Evolutionary conservation across 2,113 vertebrate species (phyloP).

Genomic region (Lepisosteus oculatus): DNA sequence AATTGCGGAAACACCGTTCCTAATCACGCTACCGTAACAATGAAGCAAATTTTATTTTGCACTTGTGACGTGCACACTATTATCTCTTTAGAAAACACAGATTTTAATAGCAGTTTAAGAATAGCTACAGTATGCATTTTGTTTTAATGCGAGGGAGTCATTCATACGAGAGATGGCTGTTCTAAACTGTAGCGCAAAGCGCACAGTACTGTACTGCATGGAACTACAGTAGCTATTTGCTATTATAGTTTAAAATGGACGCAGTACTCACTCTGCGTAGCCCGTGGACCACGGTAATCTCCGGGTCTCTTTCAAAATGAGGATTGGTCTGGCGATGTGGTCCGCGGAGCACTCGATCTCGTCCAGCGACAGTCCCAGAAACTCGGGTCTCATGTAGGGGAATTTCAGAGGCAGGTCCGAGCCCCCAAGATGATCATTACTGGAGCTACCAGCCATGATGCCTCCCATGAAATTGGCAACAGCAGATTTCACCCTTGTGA

Average conservation of each 20-base stretch:
- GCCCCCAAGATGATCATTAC: slow-evolving; percentile 65
- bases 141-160: no score
- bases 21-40: no score
- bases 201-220: no score
- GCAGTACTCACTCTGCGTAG: slow-evolving; percentile 90
- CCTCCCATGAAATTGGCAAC: slow-evolving; percentile 92
- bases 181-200: no score
- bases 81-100: no score
- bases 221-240: no score
- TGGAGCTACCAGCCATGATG: slow-evolving; percentile 79
- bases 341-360: slow-evolving; percentile 91
- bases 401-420: slow-evolving; percentile 80
- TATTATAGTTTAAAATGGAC: slow-evolving; percentile 36
- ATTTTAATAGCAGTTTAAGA: no score
- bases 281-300: slow-evolving; percentile 89
- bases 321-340: slow-evolving; percentile 86
- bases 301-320: slow-evolving; percentile 83
- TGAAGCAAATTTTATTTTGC: no score
- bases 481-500: slow-evolving; percentile 87
- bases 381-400: slow-evolving; percentile 85
- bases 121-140: no score
- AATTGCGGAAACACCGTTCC: no score
- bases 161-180: no score
- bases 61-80: no score
- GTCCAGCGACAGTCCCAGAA: slow-evolving; percentile 85